Conservation (phyloP, 2,888 invertebrate species). For the Drosophila acutilabella region DNA sequence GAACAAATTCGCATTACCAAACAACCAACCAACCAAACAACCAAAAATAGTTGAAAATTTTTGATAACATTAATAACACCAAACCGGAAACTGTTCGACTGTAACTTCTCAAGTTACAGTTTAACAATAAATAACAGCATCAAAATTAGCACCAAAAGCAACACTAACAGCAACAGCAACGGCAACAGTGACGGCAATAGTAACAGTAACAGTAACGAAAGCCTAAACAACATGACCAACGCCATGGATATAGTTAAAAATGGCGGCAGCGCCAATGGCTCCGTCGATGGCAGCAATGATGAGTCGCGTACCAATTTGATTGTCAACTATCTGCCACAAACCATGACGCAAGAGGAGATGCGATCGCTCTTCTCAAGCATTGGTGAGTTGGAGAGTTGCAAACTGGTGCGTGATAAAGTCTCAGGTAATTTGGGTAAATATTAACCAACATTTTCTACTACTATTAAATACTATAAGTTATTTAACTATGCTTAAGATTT, state of each 20-base stretch:
- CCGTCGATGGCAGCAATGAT: constrained; percentile 90
- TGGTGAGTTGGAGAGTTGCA: constrained; percentile 98
- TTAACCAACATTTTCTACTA: constrained; percentile 64
- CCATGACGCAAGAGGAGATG: constrained; percentile 97
- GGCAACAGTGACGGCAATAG: constrained; percentile 27
- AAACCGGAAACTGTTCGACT: constrained; percentile 11
- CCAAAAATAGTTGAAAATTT: constrained; percentile 5
- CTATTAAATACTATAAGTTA: background rate
- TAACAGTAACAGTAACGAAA: constrained; percentile 37
- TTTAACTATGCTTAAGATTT: too few relatives aligned
- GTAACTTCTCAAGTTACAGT: constrained; percentile 32
- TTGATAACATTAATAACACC: background rate
- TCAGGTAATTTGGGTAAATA: constrained; percentile 89
- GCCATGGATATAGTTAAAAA: constrained; percentile 91
- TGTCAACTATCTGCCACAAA: constrained; percentile 97
- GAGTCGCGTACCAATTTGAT: constrained; percentile 98
- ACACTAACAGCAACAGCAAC: constrained; percentile 20
- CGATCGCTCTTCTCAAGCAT: constrained; percentile 96
- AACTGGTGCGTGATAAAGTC: constrained; percentile 98
- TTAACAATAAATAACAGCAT: constrained; percentile 16
- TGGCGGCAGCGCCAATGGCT: constrained; percentile 86
- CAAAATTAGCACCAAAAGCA: constrained; percentile 19
- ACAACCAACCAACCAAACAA: constrained; percentile 8
- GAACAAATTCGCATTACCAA: background rate
- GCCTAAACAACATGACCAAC: constrained; percentile 83